Conservation (phyloP, 2,113 vertebrate species). For the Odontophorus gujanensis region DNA sequence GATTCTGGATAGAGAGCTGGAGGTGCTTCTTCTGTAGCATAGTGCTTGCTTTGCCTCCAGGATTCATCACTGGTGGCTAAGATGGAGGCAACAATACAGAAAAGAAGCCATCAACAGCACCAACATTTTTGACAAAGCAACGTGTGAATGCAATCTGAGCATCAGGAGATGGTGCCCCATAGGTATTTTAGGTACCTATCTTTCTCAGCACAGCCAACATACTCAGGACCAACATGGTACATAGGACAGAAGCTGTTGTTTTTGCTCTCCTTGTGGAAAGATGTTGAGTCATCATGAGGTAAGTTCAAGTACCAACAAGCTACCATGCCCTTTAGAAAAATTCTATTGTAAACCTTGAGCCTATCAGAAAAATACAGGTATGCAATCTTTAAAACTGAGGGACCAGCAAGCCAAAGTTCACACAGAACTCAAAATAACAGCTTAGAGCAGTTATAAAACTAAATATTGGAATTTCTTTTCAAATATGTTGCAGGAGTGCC, state of each 20-base stretch:
- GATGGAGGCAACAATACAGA: fast-evolving
- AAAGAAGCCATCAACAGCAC: background rate
- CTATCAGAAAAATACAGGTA: background rate
- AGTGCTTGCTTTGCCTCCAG: background rate
- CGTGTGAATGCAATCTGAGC: background rate
- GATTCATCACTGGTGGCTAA: background rate
- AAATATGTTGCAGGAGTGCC: background rate
- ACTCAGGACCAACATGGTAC: background rate
- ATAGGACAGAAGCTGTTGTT: background rate
- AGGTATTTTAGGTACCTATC: background rate
- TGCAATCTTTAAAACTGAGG: background rate
- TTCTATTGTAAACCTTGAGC: background rate
- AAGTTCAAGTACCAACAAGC: background rate
- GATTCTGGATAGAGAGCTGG: background rate
- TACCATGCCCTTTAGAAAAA: background rate
- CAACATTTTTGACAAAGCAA: background rate
- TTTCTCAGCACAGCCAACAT: background rate
- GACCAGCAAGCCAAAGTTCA: background rate
- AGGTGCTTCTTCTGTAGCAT: background rate
- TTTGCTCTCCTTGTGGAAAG: background rate
- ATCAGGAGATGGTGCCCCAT: background rate
- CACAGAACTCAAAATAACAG: background rate
- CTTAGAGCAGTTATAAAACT: background rate
- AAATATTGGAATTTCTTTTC: background rate
- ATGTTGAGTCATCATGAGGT: background rate